Base-by-base conservation (phyloP, 2,888 invertebrate species). In the Dicycla oo region DNA sequence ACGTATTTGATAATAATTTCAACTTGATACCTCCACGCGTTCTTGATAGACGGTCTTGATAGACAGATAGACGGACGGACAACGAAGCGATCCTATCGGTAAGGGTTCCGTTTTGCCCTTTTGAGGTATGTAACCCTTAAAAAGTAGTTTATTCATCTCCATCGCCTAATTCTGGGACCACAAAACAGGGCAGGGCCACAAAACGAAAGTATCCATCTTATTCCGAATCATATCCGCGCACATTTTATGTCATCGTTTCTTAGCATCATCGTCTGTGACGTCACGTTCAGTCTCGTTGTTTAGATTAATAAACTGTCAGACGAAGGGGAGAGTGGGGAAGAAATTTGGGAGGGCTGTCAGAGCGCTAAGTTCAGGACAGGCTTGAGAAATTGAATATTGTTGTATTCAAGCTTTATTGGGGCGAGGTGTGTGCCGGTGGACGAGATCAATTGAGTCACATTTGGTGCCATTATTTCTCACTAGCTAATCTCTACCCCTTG, bases 301-400 rank as follows among this genome's bases (percentile, higher is more conserved):
- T 67, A 68, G 60, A 76, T 83, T 83, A 81, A 76, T 81, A 81
- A 83, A 69, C 76, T 75, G 74, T 75, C 74, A 75, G 43, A 64
- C 15, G 8, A 62, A 40, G 23, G 68, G 34, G 30, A 26, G 34
- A 10, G 3, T 0, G 49, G 49, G 49, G 34, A 43, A 66, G 51
- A 60, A 69, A 64, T 73, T 75, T 23, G 57, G 54, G n/a, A 53
- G 53, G 60, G 57, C 38, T 73, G 66, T 67, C 69, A 73, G 58
- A 69, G 64, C 66, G 68, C 67, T 65, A 56, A 80, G 80, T 71
- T 77, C 63, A 67, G 34, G 51, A 54, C 49, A 54, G 38, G 47
- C 65, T 78, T 65, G 66, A 78, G 53, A 69, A 65, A 69, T 73
- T 78, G 38, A 34, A 68, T 64, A 53, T 60, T 51, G 15, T 26